These are phyloP conservation scores for Anguilla rostrata DNA, from an alignment of 2,113 vertebrate genomes.

Conservation along the genomic window DNA sequence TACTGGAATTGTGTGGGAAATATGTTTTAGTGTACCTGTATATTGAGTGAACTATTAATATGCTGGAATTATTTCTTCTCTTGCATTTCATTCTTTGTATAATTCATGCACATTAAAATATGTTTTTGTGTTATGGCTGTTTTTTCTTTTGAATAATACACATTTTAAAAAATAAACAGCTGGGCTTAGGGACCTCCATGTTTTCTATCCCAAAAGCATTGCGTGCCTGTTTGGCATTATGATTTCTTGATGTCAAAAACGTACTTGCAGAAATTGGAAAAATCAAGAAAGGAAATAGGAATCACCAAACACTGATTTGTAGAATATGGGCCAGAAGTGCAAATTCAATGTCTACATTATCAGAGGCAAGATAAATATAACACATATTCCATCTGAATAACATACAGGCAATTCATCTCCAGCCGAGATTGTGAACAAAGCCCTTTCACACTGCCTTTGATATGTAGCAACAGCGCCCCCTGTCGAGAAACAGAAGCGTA, in stretches of 20 bases:
- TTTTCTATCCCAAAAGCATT: neutral
- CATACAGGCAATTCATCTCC: slow-evolving; percentile 24
- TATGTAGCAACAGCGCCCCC: slow-evolving; percentile 48
- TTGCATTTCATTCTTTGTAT: neutral
- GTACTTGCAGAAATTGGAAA: slow-evolving; percentile 5
- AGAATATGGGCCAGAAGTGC: neutral
- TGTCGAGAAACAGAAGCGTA: slow-evolving; percentile 9
- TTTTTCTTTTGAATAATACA: neutral
- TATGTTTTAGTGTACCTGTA: neutral
- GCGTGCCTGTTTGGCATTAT: neutral
- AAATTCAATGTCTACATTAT: slow-evolving; percentile 17
- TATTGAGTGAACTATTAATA: too few species aligned
- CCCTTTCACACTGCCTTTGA: neutral
- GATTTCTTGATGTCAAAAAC: neutral
- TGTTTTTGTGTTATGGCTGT: neutral
- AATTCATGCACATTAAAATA: neutral
- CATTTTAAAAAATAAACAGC: neutral
- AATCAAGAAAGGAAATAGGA: neutral
- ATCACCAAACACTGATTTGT: neutral
- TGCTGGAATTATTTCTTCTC: neutral
- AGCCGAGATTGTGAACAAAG: neutral
- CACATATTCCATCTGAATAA: neutral
- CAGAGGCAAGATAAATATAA: slow-evolving; percentile 12
- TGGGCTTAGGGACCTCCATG: neutral
- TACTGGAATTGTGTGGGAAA: neutral